Evolutionary conservation across 2,113 vertebrate species (phyloP).

Genomic region (Galbula dea): DNA sequence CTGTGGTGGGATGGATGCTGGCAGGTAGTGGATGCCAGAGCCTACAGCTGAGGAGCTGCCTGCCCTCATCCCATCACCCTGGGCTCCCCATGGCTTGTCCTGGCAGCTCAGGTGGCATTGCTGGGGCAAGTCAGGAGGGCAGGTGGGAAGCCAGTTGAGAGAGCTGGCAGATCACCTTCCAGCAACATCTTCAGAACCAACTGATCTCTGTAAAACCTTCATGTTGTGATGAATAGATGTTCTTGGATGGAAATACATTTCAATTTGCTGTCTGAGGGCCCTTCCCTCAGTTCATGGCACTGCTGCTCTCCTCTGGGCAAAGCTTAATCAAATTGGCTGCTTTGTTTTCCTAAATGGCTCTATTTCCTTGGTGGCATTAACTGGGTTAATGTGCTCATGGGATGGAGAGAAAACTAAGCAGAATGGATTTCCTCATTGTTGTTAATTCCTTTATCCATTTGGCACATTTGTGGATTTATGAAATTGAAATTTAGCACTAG

Average conservation of each 20-base stretch:
- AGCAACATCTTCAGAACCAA: not conserved
- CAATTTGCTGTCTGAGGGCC: not conserved
- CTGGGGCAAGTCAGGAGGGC: not conserved
- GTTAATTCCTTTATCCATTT: constrained; percentile 48
- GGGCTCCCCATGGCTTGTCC: not conserved
- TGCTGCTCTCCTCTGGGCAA: not conserved
- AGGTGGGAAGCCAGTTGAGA: not conserved
- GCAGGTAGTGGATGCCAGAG: not conserved
- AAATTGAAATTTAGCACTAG: constrained; percentile 21
- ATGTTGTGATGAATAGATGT: not conserved
- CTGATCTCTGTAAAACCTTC: not conserved
- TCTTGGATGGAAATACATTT: constrained; percentile 8
- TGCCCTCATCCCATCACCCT: not conserved
- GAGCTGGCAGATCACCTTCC: not conserved
- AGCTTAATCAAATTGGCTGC: not conserved
- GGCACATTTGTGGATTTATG: constrained; percentile 1
- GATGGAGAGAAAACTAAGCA: constrained; percentile 4
- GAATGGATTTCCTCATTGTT: not conserved
- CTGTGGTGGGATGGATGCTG: not conserved
- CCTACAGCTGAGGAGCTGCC: not conserved
- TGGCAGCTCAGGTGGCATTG: not conserved
- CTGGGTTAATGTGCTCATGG: constrained; percentile 25
- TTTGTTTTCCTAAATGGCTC: constrained; percentile 45
- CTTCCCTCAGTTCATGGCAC: not conserved
- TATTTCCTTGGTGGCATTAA: constrained; percentile 40